These are phyloP conservation scores for Heliconius charithonia DNA, from an alignment of 2,888 invertebrate species.

Conservation along the genomic window DNA sequence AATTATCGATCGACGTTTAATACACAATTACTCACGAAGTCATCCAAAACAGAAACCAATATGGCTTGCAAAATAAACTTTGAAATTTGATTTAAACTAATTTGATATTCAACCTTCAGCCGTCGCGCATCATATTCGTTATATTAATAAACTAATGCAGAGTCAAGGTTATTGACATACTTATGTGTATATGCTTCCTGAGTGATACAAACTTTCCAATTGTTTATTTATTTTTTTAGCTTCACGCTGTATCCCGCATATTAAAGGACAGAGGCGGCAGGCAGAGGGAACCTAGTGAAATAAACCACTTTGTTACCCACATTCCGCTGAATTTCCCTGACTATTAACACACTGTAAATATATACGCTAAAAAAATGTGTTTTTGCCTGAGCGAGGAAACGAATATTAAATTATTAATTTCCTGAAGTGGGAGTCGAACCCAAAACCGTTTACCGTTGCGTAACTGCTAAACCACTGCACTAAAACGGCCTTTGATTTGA, in stretches of 20 bases:
- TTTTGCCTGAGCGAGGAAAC: background rate
- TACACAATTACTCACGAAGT: background rate
- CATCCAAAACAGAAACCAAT: slow-evolving; percentile 22
- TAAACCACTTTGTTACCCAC: background rate
- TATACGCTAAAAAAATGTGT: no score
- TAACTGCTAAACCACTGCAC: background rate
- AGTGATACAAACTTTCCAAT: slow-evolving; percentile 31
- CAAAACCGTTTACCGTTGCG: background rate
- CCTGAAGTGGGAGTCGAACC: background rate
- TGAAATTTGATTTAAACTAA: slow-evolving; percentile 14
- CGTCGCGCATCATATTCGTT: slow-evolving; percentile 34
- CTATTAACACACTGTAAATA: no score
- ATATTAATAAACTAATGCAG: slow-evolving; percentile 40
- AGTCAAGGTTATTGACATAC: slow-evolving; percentile 38
- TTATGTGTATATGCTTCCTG: background rate
- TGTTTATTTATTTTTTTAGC: background rate
- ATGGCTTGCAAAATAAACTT: slow-evolving; percentile 6
- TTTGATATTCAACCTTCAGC: slow-evolving; percentile 11
- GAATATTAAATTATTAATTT: background rate
- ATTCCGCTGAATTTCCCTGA: background rate
- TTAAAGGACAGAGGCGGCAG: background rate
- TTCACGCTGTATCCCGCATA: background rate
- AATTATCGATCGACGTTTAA: slow-evolving; percentile 13
- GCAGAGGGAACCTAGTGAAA: background rate
- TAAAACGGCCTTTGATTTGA: background rate